Conservation (phyloP, 2,797 vertebrate genomes). For the Bradypodion pumilum region DNA sequence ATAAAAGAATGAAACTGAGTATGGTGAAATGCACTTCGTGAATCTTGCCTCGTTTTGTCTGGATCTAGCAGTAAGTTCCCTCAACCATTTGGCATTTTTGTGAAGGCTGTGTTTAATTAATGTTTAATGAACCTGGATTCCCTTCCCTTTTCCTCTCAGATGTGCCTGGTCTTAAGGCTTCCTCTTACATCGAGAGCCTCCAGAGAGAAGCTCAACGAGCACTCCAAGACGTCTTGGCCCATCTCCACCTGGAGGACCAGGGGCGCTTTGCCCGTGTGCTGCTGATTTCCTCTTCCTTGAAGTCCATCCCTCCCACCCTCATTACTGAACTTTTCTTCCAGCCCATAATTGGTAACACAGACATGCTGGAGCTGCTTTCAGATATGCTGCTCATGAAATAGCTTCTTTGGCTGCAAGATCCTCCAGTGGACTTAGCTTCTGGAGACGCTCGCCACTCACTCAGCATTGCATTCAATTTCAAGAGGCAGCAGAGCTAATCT, state of each 20-base stretch:
- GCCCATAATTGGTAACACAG: constrained; percentile 83
- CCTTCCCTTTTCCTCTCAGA: constrained; percentile 68
- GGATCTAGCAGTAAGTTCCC: not conserved
- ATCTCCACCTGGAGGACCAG: constrained; percentile 76
- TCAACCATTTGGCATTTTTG: not conserved
- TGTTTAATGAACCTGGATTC: not conserved
- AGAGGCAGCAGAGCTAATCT: accelerated
- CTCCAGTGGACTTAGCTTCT: accelerated
- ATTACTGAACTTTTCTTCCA: constrained; percentile 90
- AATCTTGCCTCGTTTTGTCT: not conserved
- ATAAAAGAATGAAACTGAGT: not conserved
- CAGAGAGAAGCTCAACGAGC: constrained; percentile 89
- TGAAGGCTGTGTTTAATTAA: not conserved
- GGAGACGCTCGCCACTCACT: accelerated
- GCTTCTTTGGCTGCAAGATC: accelerated
- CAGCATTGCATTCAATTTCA: accelerated
- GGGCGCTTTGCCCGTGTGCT: constrained; percentile 84
- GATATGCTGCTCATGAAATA: constrained; percentile 86
- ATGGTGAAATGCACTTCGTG: not conserved
- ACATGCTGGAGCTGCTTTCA: constrained; percentile 82
- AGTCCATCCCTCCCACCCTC: constrained; percentile 81
- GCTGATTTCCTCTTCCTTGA: constrained; percentile 80
- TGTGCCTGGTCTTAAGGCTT: constrained; percentile 81
- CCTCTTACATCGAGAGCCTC: constrained; percentile 81
- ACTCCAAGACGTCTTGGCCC: constrained; percentile 81